Evolutionary conservation across 1,140 invertebrate genomes (phyloP).

Genomic region (Drosophila biarmipes): DNA sequence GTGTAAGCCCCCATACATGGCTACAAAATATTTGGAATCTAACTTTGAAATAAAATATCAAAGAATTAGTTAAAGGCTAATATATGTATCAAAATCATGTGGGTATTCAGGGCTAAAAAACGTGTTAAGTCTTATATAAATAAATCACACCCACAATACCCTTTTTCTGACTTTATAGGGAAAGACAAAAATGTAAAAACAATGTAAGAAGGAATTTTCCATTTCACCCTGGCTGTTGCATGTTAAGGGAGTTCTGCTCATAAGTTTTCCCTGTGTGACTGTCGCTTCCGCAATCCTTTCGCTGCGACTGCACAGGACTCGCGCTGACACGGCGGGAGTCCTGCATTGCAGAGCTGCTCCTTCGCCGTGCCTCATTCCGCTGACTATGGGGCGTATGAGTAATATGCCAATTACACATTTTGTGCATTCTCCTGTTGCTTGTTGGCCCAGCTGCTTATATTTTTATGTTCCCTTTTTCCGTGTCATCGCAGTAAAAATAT

Average conservation of each 20-base stretch:
- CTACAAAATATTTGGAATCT: no score
- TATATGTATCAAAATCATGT: no score
- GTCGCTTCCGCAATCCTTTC: conserved; percentile 17
- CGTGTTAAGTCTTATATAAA: no score
- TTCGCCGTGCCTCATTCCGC: neutral
- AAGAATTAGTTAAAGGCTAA: no score
- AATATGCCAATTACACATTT: conserved; percentile 56
- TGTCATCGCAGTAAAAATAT: conserved; percentile 51
- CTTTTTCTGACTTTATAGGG: no score
- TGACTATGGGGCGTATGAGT: conserved; percentile 37
- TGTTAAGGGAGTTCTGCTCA: neutral
- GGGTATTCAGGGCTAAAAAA: no score
- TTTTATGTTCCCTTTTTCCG: conserved; percentile 32
- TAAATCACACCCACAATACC: neutral
- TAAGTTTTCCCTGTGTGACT: conserved; percentile 21
- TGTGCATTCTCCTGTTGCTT: conserved; percentile 56
- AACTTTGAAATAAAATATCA: no score
- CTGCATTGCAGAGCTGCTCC: conserved; percentile 3
- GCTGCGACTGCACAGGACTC: neutral
- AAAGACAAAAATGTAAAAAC: neutral
- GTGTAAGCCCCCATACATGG: no score
- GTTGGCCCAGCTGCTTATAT: conserved; percentile 14
- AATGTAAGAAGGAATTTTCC: neutral
- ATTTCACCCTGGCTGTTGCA: neutral
- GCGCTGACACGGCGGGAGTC: neutral